Evolutionary conservation across 2,113 vertebrate genomes (phyloP).

Genomic region (Halichoeres trimaculatus): DNA sequence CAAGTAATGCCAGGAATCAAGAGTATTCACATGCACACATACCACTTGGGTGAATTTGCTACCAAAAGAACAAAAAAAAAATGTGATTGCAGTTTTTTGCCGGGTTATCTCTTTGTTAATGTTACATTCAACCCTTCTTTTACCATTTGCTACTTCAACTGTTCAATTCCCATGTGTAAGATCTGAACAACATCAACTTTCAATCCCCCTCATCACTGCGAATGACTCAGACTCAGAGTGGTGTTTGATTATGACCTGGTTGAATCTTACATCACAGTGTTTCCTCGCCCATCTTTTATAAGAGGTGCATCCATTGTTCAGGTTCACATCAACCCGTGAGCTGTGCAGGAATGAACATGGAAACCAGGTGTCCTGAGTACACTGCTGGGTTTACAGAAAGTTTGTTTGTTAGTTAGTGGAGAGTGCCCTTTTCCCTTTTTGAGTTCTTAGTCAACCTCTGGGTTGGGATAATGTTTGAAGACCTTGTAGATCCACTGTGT

Average conservation of each 20-base stretch:
- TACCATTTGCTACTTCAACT: background rate
- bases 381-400: conserved; percentile 31
- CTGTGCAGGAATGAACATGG: conserved; percentile 23
- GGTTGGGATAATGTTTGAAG: conserved; percentile 79
- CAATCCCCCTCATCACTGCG: conserved; percentile 18
- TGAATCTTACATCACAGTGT: conserved; percentile 41
- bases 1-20: conserved; percentile 81
- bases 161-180: conserved; percentile 14
- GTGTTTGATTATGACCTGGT: conserved; percentile 24
- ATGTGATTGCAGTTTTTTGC: conserved; percentile 19
- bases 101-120: conserved; percentile 16
- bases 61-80: conserved; percentile 25
- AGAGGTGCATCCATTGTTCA: conserved; percentile 19
- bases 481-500: conserved; percentile 98
- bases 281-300: conserved; percentile 7
- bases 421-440: conserved; percentile 13
- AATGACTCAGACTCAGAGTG: conserved; percentile 15
- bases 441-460: conserved; percentile 58
- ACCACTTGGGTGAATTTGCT: conserved; percentile 42
- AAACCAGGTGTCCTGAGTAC: conserved; percentile 45
- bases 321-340: conserved; percentile 22
- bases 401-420: conserved; percentile 21
- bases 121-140: background rate
- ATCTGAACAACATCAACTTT: conserved; percentile 10
- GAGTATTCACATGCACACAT: conserved; percentile 59